A percentile compares a stretch with the other conserved stretches of the same genome.
Evolutionary conservation across 2,113 vertebrate species (phyloP).

Genomic region (cattle (Bos taurus)): ARS-UCD2.0 NC_037350.1:27810501-27811000

Average conservation of each 20-base stretch:
- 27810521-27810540: neutral
- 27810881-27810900: neutral
- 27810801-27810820: neutral
- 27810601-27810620: neutral
- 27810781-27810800: neutral
- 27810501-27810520: neutral
- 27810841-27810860: neutral
- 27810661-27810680: neutral
- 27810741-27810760: neutral
- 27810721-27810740: neutral
- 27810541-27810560: neutral
- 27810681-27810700: neutral
- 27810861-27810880: neutral
- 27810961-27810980: conserved; percentile 88
- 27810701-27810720: neutral
- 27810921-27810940: conserved; percentile 84
- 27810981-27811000: conserved; percentile 87
- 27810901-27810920: neutral
- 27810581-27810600: neutral
- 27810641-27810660: neutral
- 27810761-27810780: neutral
- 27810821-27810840: neutral
- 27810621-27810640: neutral
- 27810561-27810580: neutral
- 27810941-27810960: conserved; percentile 86